Percentiles rank a stretch among this genome's conserved stretches.
These are phyloP conservation scores for Rhombomys opimus DNA, from an alignment of 2,113 vertebrate species.

Conservation along the genomic window DNA sequence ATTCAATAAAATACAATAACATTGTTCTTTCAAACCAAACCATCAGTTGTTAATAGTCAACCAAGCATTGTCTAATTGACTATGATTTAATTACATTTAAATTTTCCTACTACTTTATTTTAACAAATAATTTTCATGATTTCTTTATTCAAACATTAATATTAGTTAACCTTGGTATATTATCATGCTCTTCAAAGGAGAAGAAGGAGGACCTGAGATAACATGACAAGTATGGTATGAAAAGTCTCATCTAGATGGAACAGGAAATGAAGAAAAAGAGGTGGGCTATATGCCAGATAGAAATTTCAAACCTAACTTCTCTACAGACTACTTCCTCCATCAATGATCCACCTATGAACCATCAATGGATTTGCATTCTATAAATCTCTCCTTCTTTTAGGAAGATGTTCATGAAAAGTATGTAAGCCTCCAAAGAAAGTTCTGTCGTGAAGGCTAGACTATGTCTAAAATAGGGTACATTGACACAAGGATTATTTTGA, in stretches of 20 bases:
- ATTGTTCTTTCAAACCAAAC: constrained; percentile 4
- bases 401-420: not conserved
- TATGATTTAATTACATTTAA: not conserved
- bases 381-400: not conserved
- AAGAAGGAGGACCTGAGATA: not conserved
- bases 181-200: not conserved
- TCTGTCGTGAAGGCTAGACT: not conserved
- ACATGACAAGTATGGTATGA: not conserved
- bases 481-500: not conserved
- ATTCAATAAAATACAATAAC: not conserved
- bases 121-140: constrained; percentile 38
- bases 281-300: no score
- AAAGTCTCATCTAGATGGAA: not conserved
- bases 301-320: not conserved
- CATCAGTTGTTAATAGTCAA: not conserved
- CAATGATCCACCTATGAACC: not conserved
- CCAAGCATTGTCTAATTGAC: not conserved
- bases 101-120: not conserved
- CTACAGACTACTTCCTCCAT: not conserved
- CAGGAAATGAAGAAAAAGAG: not conserved
- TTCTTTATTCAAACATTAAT: constrained; percentile 39
- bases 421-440: not conserved
- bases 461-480: not conserved
- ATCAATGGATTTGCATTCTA: not conserved
- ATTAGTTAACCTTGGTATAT: not conserved